Conservation (phyloP, 2,888 invertebrate species). For the Drosophila mercatorum region DNA sequence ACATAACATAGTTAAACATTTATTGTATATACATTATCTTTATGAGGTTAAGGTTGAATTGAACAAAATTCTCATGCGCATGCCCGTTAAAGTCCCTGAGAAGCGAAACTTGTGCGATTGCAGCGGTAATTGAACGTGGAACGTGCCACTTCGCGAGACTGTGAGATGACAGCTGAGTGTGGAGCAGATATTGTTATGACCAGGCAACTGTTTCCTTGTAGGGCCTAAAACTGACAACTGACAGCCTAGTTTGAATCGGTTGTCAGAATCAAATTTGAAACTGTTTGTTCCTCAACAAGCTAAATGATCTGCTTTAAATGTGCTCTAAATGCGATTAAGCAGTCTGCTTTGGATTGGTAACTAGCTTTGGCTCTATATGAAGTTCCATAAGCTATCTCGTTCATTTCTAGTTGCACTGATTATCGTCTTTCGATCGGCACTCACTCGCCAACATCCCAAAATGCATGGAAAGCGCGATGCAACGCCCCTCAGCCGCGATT, state of each 20-base stretch:
- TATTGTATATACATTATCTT: conserved; percentile 7
- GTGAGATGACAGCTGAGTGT: conserved; percentile 8
- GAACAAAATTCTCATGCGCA: conserved; percentile 27
- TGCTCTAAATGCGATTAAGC: conserved; percentile 70
- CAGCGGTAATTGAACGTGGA: conserved; percentile 3
- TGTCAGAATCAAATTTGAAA: conserved; percentile 19
- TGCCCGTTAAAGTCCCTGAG: conserved; percentile 16
- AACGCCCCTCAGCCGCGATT: conserved; percentile 1
- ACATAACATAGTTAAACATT: conserved; percentile 8
- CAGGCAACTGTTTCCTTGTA: background rate
- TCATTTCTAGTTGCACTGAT: conserved; percentile 42
- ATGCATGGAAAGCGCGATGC: conserved; percentile 22
- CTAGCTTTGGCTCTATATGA: conserved; percentile 1
- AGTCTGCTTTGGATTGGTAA: conserved; percentile 64
- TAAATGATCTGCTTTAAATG: conserved; percentile 53
- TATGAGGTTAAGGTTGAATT: background rate
- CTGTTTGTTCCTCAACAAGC: conserved; percentile 17
- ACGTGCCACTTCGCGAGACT: background rate
- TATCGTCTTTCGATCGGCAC: conserved; percentile 26
- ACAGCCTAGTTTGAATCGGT: conserved; percentile 24
- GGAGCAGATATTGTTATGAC: background rate
- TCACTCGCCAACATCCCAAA: conserved; percentile 30
- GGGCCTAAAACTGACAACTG: background rate
- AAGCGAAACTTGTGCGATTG: conserved; percentile 18
- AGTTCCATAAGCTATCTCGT: background rate